phyloP scores from a whole-genome alignment of 2,888 invertebrate genomes.

The Leuctra nigra region DNA sequence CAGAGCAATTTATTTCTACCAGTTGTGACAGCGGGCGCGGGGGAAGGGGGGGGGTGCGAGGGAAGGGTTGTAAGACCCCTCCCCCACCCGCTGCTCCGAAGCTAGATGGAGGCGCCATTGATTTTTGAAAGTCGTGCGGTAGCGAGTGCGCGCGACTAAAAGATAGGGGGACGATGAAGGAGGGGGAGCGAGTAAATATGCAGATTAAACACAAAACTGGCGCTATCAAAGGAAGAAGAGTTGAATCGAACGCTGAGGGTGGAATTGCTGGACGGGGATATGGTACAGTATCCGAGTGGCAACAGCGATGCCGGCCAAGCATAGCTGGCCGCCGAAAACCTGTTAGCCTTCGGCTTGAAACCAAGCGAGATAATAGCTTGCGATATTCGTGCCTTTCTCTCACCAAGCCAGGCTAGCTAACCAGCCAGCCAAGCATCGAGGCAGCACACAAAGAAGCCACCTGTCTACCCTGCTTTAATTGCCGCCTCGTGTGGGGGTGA shows the following conservation, averaged over 20 bases:
- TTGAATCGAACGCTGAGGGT: neutral
- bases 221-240: neutral
- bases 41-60: constrained; percentile 12
- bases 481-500: too few species aligned
- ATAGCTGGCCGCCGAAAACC: constrained; percentile 34
- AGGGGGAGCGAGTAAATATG: constrained; percentile 12
- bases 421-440: neutral
- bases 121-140: constrained; percentile 34
- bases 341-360: constrained; percentile 38
- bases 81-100: constrained; percentile 20
- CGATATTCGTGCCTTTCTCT: neutral
- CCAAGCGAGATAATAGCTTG: constrained; percentile 12
- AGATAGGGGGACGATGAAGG: neutral
- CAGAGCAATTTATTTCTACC: constrained; percentile 29
- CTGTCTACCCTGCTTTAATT: too few species aligned
- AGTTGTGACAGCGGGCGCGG: constrained; percentile 25
- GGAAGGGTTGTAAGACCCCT: constrained; percentile 9
- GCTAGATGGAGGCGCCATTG: constrained; percentile 32
- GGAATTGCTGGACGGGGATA: neutral
- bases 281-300: too few species aligned
- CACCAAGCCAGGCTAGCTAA: neutral
- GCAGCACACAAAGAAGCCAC: constrained; percentile 8
- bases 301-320: neutral
- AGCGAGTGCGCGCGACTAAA: constrained; percentile 15
- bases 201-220: constrained; percentile 14